Base-by-base conservation (phyloP, 2,113 vertebrate genomes). In the Triplophysa siluroides region DNA sequence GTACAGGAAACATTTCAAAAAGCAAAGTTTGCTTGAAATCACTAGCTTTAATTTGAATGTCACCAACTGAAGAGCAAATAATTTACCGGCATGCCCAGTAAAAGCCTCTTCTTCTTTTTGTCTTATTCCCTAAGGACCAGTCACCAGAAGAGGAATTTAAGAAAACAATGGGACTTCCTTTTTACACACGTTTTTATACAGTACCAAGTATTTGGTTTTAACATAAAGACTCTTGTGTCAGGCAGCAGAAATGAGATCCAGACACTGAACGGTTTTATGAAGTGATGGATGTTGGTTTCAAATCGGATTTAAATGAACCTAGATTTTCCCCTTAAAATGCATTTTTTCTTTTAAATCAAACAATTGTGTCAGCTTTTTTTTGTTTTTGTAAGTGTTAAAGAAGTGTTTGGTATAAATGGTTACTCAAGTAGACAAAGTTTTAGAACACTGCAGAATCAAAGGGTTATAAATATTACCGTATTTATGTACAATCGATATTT, bases 401-500 rank as follows among this genome's bases (percentile, higher is more conserved):
- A 78, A 52, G 50, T 45, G 47, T 71, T 84, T 81, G 33, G 38
- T 11, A 26, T 24, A 26, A 29, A 81, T 19, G 56, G 1, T 26
- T 43, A 73, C 24, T 78, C 61, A 38, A 45, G 33, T 62, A 69
- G 69, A 26, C 10, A 19, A 86, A 78, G 78, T 83, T 67, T 69
- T 79, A 84, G 71, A 75, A 76, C 78, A 76, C 84, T 81, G 85
- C 78, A 2, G 54, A 83, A 79, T 71, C 64, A 85, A 66, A 88
- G 78, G 84, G 87, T 89, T 89, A 81, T 91, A 76, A 85, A 81
- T 81, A 87, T 68, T 77, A 89, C 87, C 87, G 89, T 89, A 88
- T 90, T 88, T 91, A 90, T 86, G 84, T 91, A 92, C 89, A 93
- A 89, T 92, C 89, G 85, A 84, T 90, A 86, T 92, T 79, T 90